Evolutionary conservation across 1,140 invertebrate species (phyloP), one percentile per base, ranked within the genome.

Genomic region (Procambarus virginalis): DNA sequence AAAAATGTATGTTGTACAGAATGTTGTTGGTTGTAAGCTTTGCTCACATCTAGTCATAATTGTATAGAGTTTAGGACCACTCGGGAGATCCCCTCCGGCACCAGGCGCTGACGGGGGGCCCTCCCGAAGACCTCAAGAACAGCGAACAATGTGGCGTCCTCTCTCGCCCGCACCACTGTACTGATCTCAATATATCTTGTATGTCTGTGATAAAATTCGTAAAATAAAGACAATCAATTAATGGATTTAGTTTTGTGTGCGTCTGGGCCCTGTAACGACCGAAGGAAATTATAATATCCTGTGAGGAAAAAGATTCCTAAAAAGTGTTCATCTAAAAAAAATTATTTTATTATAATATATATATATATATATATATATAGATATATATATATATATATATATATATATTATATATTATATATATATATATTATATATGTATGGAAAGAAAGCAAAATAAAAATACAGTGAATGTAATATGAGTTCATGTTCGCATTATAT

Each of bases 121-220:
- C 68, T 73, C 22, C 68, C 60, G 80, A 64, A 20, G 60, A 17
- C 79, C 82, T 51, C 45, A 76, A 48, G 75, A 75, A 82, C 58
- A 82, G 49, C 73, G 82, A 90, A 90, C 73, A 58, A 55, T 78
- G 82, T 75, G 82, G 46, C 70, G 68, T 22, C 60, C 76, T 79
- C 55, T 76, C 55, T 76, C 73, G 60, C 73, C 77, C 22, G 60
- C 76, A 51, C 73, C 64, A 78, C 80, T 84, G 82, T 90, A 84
- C 76, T 84, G 88, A 90, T 90, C 88, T 90, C 88, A 90, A 79
- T 84, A 90, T 84, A 80, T 84, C 80, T 84, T 84, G 80, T 84
- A 90, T 90, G 88, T 90, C 88, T 90, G 88, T 90, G 88, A 90
- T 90, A 90, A 84, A 84, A 64, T 90, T 90, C 82, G 77, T 90